Conservation (phyloP, 1,140 invertebrate genomes). For the Brachionus calyciflorus region DNA sequence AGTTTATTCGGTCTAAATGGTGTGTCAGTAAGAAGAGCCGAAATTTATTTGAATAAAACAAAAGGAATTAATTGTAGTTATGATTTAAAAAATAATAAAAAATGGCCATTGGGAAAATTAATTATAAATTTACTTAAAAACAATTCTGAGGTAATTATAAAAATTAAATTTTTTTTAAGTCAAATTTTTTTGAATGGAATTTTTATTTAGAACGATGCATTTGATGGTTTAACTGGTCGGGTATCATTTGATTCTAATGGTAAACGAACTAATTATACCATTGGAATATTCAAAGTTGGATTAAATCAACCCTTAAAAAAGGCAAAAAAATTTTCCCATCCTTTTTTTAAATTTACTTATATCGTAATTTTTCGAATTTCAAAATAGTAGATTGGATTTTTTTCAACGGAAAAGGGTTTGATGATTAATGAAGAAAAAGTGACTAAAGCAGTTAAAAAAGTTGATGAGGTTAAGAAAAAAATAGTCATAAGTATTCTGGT, state of each 20-base stretch:
- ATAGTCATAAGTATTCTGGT: slow-evolving; percentile 38
- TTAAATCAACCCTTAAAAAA: slow-evolving; percentile 33
- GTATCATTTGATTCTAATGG: slow-evolving; percentile 1
- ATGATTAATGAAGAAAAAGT: slow-evolving; percentile 13
- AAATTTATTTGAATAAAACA: slow-evolving; percentile 25
- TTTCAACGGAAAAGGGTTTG: not conserved
- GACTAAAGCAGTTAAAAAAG: not conserved
- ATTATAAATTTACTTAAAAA: slow-evolving; percentile 6
- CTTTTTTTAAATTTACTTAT: not conserved
- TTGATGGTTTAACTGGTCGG: slow-evolving; percentile 27
- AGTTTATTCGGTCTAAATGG: slow-evolving; percentile 11
- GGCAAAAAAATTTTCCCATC: too few species aligned
- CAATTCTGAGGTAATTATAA: slow-evolving; percentile 3
- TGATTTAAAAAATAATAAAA: not conserved
- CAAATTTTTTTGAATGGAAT: too few species aligned
- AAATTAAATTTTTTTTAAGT: too few species aligned
- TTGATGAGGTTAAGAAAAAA: not conserved
- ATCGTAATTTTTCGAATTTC: not conserved
- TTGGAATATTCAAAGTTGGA: slow-evolving; percentile 6
- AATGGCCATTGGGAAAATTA: slow-evolving; percentile 28
- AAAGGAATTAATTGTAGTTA: slow-evolving; percentile 32
- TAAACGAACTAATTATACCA: not conserved
- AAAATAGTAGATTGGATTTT: slow-evolving; percentile 21
- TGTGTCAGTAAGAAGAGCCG: not conserved
- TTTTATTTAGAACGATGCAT: not conserved